Base-by-base conservation (phyloP, 2,113 vertebrate genomes). In the Amazona vittata region DNA sequence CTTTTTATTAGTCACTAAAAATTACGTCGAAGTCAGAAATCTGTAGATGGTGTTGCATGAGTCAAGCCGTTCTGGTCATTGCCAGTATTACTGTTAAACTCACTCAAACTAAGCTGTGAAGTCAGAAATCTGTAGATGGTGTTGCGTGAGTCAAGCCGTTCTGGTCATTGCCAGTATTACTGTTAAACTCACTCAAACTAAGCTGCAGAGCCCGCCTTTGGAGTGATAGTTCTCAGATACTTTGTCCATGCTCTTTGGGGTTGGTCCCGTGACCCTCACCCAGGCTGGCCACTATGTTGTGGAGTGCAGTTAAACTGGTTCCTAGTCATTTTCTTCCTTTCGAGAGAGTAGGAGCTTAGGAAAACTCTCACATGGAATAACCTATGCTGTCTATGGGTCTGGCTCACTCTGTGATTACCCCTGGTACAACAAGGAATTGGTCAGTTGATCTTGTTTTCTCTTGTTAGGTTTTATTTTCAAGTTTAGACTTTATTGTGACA, bases 381-480 rank as follows among this genome's bases (percentile, higher is more conserved):
- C 7, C 26, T 12, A 2, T n/a, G 2, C 8, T 49, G 1, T 37
- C 5, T 17, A 0, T 39, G 39, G 68, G 22, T 2, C 39, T 79
- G 1, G 0, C 37, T 68, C 0, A 0, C 28, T 57, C 10, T 26
- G 0, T 12, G 12, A 25, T 31, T 53, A 29, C n/a, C 2, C 16
- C 17, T 20, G 60, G 5, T 26, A 46, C 35, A 22, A 25, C 9
- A 70, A 46, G 19, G 19, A 35, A 25, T 17, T n/a, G 44, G 31
- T 47, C 29, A 73, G 7, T 64, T 85, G 57, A 16, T 64, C 6
- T 65, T 79, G 2, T 70, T 57, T 41, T 78, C 46, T 75, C 11
- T 75, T 29, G 5, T 14, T 84, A 53, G 50, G 15, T 47, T 78
- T 83, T 91, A 60, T 62, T 31, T 62, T 76, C 9, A 33, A 7